These are phyloP conservation scores for Gymnosoma rotundatum DNA, from an alignment of 2,888 invertebrate species.

Conservation along the genomic window DNA sequence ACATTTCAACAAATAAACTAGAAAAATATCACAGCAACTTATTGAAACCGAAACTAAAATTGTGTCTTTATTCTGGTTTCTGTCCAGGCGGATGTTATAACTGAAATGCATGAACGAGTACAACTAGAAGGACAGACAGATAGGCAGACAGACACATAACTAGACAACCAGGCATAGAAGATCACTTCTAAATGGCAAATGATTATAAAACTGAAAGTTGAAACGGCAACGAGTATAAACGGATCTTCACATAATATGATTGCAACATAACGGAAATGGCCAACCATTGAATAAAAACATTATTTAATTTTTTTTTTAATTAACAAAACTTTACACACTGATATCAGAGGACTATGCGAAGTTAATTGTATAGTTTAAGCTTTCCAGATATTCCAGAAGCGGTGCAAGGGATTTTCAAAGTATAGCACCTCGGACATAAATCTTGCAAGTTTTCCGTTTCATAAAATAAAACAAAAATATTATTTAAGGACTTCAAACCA, in stretches of 20 bases:
- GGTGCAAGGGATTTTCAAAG: too few species aligned
- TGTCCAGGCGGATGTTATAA: conserved; percentile 49
- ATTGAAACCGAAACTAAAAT: conserved; percentile 63
- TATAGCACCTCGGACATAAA: too few species aligned
- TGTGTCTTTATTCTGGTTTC: conserved; percentile 20
- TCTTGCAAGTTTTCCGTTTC: too few species aligned
- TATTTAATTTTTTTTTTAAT: background rate
- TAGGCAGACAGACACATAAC: conserved; percentile 15
- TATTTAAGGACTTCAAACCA: too few species aligned
- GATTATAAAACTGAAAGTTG: conserved; percentile 43
- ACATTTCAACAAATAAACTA: conserved; percentile 26
- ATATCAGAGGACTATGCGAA: too few species aligned
- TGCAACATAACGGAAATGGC: conserved; percentile 22
- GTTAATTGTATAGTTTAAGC: too few species aligned
- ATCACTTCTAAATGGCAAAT: conserved; percentile 65
- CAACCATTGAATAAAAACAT: conserved; percentile 7
- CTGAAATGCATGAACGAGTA: conserved; percentile 15
- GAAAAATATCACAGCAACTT: conserved; percentile 20
- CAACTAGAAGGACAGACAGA: conserved; percentile 16
- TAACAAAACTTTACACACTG: too few species aligned
- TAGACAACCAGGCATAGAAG: conserved; percentile 17
- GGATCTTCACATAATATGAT: conserved; percentile 39
- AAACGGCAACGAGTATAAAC: conserved; percentile 35
- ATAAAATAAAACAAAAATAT: too few species aligned
- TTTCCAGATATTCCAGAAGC: too few species aligned